phyloP scores from a whole-genome alignment of 2,888 invertebrate species.

The Campoplex nolae region DNA sequence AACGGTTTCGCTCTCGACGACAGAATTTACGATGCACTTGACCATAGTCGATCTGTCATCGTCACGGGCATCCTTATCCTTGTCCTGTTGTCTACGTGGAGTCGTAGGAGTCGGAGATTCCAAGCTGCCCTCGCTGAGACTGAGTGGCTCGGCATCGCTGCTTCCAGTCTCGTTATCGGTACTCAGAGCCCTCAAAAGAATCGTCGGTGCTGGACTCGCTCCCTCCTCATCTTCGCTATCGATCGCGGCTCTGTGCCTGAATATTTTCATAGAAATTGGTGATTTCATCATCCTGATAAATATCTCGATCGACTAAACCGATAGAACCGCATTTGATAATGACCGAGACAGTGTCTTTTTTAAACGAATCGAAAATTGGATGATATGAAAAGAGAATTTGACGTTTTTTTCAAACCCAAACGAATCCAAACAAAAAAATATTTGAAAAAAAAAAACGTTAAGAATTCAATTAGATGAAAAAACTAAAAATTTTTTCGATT shows the following conservation, averaged over 20 bases:
- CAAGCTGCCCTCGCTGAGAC: constrained; percentile 83
- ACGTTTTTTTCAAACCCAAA: neutral
- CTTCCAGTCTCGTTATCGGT: constrained; percentile 84
- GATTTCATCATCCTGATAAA: neutral
- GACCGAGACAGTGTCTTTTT: neutral
- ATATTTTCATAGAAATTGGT: neutral
- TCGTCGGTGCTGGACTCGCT: constrained; percentile 82
- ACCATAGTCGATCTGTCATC: constrained; percentile 94
- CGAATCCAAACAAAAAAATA: neutral
- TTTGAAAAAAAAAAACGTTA: neutral
- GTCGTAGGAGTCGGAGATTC: constrained; percentile 84
- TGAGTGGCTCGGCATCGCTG: constrained; percentile 83
- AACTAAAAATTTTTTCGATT: too few relatives aligned
- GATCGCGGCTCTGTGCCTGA: constrained; percentile 82
- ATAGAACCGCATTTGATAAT: neutral
- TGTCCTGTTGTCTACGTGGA: constrained; percentile 81
- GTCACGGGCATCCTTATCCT: constrained; percentile 88
- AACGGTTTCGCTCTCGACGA: constrained; percentile 95
- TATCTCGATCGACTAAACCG: too few relatives aligned
- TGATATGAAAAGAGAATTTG: neutral
- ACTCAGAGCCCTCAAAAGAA: constrained; percentile 82
- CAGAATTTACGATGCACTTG: constrained; percentile 94
- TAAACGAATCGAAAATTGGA: neutral
- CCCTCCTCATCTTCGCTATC: constrained; percentile 84
- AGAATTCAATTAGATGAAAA: neutral